Evolutionary conservation across 2,113 vertebrate species (phyloP).

Genomic region (Indicator maculatus): DNA sequence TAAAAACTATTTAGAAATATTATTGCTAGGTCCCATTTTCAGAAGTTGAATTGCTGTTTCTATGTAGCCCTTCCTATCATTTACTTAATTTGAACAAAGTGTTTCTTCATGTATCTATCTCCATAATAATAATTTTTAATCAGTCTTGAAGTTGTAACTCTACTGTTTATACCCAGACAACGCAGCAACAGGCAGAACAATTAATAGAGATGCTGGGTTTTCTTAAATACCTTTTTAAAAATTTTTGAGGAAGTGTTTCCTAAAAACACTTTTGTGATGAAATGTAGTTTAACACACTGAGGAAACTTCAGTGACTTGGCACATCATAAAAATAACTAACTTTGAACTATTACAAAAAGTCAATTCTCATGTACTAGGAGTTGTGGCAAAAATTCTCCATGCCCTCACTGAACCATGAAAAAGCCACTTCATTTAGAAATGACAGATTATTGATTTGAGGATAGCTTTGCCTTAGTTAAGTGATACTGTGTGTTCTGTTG

Average conservation of each 20-base stretch:
- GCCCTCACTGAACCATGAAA: background rate
- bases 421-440: background rate
- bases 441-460: background rate
- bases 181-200: background rate
- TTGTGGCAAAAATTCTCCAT: background rate
- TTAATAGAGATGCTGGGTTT: background rate
- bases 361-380: background rate
- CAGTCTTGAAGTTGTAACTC: background rate
- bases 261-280: background rate
- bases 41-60: background rate
- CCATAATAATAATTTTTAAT: background rate
- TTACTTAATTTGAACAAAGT: background rate
- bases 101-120: background rate
- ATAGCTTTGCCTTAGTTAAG: background rate
- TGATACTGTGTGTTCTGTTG: background rate
- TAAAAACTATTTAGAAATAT: slow-evolving; percentile 21
- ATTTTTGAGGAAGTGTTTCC: background rate
- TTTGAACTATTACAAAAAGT: background rate
- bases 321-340: background rate
- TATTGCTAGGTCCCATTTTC: slow-evolving; percentile 18
- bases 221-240: background rate
- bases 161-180: background rate
- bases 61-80: slow-evolving; percentile 25
- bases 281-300: background rate
- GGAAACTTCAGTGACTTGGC: background rate